Percentiles rank a stretch among this genome's conserved stretches.
Conservation (phyloP, 2,888 invertebrate species). For the Sepiola atlantica region DNA sequence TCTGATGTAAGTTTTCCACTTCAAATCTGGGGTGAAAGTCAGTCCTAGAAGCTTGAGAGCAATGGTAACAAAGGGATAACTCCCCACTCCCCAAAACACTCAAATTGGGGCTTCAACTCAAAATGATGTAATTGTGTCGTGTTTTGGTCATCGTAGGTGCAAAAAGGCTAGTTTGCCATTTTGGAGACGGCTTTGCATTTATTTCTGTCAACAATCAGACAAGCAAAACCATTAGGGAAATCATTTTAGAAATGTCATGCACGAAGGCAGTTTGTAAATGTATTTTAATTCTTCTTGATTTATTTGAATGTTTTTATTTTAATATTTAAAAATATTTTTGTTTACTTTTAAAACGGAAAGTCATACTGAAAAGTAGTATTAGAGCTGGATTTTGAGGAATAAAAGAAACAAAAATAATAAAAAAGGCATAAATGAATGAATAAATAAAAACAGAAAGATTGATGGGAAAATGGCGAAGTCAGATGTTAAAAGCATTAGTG, state of each 20-base stretch:
- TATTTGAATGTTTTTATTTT: not conserved
- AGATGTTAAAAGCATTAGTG: not conserved
- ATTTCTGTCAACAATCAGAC: not conserved
- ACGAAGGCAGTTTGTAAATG: not conserved
- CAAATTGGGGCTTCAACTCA: no score
- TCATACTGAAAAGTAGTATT: not conserved
- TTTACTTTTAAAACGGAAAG: not conserved
- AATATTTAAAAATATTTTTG: not conserved
- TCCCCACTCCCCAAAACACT: no score
- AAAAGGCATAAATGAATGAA: no score
- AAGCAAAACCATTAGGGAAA: not conserved
- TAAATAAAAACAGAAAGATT: not conserved
- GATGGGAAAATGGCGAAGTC: not conserved
- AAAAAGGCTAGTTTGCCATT: no score
- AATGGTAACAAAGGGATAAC: no score
- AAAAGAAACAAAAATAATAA: not conserved
- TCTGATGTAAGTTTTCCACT: no score
- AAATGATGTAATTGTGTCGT: no score
- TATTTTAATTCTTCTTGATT: not conserved
- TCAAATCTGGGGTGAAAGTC: no score
- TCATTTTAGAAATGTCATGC: not conserved
- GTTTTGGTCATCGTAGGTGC: not conserved
- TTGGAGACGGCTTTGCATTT: not conserved
- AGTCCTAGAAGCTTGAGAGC: no score
- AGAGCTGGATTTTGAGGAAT: not conserved